Conservation (phyloP, 2,113 vertebrate genomes). For the Paratilapia polleni region DNA sequence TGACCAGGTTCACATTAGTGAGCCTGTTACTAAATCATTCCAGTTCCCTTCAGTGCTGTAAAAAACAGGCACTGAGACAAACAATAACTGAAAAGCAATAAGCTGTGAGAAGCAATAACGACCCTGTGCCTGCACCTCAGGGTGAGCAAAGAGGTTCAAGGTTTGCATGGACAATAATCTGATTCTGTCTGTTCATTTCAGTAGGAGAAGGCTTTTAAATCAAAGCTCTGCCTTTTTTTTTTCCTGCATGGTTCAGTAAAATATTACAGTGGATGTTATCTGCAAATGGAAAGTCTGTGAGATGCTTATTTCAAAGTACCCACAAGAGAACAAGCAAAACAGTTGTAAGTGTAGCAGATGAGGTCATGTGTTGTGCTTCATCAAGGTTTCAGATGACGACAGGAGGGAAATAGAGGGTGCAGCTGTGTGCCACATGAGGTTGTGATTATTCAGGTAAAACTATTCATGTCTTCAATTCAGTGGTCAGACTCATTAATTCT, state of each 20-base stretch:
- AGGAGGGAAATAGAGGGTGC: not conserved
- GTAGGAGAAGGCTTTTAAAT: constrained; percentile 37
- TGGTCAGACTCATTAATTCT: not conserved
- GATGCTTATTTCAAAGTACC: not conserved
- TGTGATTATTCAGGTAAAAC: not conserved
- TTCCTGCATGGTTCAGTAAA: not conserved
- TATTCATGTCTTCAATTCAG: not conserved
- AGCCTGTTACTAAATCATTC: constrained; percentile 29
- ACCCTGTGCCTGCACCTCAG: constrained; percentile 15
- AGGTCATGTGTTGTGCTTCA: not conserved
- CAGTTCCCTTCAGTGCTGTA: constrained; percentile 14
- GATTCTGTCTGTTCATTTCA: constrained; percentile 23
- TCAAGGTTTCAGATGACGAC: not conserved
- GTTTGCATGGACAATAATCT: constrained; percentile 39
- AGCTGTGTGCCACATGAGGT: not conserved
- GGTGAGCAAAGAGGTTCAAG: constrained; percentile 27
- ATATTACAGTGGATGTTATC: constrained; percentile 13
- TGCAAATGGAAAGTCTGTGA: not conserved
- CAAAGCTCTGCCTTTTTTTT: constrained; percentile 16
- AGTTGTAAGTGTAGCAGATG: not conserved
- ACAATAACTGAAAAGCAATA: constrained; percentile 71
- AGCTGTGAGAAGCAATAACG: constrained; percentile 69
- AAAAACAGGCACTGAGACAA: constrained; percentile 32
- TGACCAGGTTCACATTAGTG: constrained; percentile 24
- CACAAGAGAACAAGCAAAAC: not conserved